phyloP scores from a whole-genome alignment of 2,113 vertebrate genomes.

The Camelus bactrianus region DNA sequence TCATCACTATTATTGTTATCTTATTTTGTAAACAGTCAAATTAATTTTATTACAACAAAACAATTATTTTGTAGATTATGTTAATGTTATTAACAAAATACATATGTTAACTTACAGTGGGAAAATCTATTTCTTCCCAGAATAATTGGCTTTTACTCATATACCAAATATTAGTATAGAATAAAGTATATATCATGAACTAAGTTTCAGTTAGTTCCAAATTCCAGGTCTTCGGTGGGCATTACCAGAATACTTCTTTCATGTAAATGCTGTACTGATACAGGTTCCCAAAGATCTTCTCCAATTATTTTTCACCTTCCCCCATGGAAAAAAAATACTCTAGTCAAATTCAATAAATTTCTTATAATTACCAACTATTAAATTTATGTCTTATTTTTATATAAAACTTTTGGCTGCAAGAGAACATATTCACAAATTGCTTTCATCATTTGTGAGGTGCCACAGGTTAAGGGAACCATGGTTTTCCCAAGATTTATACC shows the following conservation, averaged over 20 bases:
- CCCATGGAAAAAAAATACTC: background rate
- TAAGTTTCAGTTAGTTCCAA: background rate
- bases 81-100: conserved; percentile 8
- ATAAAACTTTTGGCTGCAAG: background rate
- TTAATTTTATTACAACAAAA: background rate
- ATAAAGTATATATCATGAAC: background rate
- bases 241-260: background rate
- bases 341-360: background rate
- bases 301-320: background rate
- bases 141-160: background rate
- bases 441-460: background rate
- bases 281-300: background rate
- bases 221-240: background rate
- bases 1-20: background rate
- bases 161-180: background rate
- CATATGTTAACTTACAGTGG: background rate
- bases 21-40: background rate
- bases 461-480: background rate
- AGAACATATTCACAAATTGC: background rate
- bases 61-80: background rate
- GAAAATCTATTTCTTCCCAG: background rate
- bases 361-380: background rate
- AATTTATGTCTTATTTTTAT: background rate
- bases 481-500: background rate
- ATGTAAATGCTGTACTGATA: background rate